phyloP scores from a whole-genome alignment of 2,888 invertebrate species.

The Drosophila histrio region DNA sequence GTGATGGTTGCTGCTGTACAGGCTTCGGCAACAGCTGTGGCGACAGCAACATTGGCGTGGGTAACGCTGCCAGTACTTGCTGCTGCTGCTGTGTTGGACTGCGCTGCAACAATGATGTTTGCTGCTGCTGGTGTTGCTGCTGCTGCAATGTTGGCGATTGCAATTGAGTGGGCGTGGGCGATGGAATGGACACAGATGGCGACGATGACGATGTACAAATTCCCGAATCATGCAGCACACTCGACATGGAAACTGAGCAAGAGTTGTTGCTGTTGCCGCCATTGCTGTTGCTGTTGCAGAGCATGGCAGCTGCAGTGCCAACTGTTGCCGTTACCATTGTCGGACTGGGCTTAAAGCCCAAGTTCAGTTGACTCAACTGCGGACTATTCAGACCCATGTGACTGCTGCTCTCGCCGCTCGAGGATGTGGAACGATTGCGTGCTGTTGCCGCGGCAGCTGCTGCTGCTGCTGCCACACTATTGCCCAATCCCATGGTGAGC shows the following conservation, averaged over 20 bases:
- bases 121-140: constrained; percentile 29
- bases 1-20: constrained; percentile 35
- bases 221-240: constrained; percentile 82
- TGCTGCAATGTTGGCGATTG: constrained; percentile 81
- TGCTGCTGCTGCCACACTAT: constrained; percentile 22
- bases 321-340: constrained; percentile 26
- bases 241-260: constrained; percentile 79
- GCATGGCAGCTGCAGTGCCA: constrained; percentile 30
- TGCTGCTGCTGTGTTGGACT: constrained; percentile 68
- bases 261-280: constrained; percentile 75
- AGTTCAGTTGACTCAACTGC: constrained; percentile 68
- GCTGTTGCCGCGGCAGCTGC: constrained; percentile 56
- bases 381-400: constrained; percentile 82
- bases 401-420: constrained; percentile 84
- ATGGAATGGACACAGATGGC: constrained; percentile 83
- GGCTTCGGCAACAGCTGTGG: constrained; percentile 64
- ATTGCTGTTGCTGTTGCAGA: constrained; percentile 65
- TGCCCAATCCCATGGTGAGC: constrained; percentile 69
- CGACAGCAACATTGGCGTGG: constrained; percentile 72
- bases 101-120: constrained; percentile 62
- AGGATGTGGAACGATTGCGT: constrained; percentile 83
- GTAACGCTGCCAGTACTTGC: constrained; percentile 68
- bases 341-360: constrained; percentile 62
- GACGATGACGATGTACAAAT: constrained; percentile 84
- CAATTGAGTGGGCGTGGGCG: constrained; percentile 79